Conservation (phyloP, 2,888 invertebrate genomes). For the Lasioglossum malachurum region DNA sequence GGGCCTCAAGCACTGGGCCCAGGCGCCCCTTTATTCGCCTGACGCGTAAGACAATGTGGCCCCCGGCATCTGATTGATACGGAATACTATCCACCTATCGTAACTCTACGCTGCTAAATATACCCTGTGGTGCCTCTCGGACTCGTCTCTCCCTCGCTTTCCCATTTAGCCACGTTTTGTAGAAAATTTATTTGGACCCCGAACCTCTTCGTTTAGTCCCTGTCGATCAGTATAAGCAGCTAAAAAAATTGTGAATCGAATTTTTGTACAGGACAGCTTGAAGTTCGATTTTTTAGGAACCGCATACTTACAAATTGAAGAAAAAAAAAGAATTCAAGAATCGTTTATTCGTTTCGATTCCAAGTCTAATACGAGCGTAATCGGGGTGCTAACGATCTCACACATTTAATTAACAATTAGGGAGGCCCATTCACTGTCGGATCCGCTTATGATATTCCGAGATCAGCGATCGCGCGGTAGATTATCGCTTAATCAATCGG, state of each 20-base stretch:
- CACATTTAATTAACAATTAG: background rate
- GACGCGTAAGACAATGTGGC: constrained; percentile 81
- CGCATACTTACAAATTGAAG: background rate
- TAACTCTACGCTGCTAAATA: constrained; percentile 69
- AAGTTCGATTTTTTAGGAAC: background rate
- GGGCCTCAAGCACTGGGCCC: constrained; percentile 64
- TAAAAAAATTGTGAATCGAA: background rate
- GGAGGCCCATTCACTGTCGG: background rate
- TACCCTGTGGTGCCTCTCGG: constrained; percentile 68
- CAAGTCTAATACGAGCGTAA: background rate
- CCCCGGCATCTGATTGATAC: constrained; percentile 82
- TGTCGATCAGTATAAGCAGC: background rate
- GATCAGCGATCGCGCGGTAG: background rate
- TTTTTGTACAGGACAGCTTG: background rate
- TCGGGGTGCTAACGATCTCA: background rate
- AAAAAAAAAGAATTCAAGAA: background rate
- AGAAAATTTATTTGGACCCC: background rate
- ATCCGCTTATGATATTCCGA: background rate
- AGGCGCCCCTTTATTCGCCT: constrained; percentile 78
- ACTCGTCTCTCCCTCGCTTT: background rate
- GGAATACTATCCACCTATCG: constrained; percentile 81
- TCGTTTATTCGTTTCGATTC: background rate
- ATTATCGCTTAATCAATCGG: constrained; percentile 16
- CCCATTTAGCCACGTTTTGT: background rate
- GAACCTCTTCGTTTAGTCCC: background rate